Base-by-base conservation (phyloP, 2,797 vertebrate genomes). In the Sitta carolinensis region DNA sequence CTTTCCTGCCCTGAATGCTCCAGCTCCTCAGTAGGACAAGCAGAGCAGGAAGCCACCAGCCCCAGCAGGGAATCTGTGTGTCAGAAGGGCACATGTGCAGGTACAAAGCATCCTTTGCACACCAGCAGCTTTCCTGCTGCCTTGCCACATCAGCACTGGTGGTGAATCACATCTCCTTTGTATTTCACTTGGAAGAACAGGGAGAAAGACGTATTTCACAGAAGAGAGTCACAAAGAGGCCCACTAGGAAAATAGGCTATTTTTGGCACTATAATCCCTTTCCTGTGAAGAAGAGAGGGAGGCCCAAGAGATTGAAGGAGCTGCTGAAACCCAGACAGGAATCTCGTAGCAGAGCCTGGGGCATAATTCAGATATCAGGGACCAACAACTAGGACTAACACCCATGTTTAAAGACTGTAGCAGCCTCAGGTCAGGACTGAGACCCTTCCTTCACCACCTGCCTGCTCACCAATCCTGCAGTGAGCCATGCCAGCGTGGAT, bases 131-230 rank as follows among this genome's bases (percentile, higher is more conserved):
- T 30, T 69, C 67, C 64, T 82, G 62, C 66, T 18, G 19, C 42
- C 30, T 74, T 5, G 16, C 59, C 78, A 73, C 63, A 67, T 40
- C 29, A 9, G 50, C 34, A 38, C 23, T 16, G 67, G 11, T 52
- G 59, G 84, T 70, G 82, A 95, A 87, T 92, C 81, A 78, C 40
- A 32, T 66, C 48, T 51, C 59, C 72, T 92, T 93, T 95, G 83
- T 88, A 36, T 57, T 91, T 94, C 80, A 58, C 69, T 81, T 45
- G 66, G 27, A 90, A 52, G n/a, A 94, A 78, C 36, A 38, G 48
- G 22, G 76, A 84, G 58, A 64, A 84, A 75, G 52, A 74, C 4
- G 38, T 18, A 16, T 72, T 88, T 77, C 55, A 83, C 34, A 74
- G 48, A 36, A 47, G 30, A 92, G 20, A 88, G 38, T 84, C 88